phyloP scores from a whole-genome alignment of 2,113 vertebrate genomes.

The Prionailurus bengalensis region DNA sequence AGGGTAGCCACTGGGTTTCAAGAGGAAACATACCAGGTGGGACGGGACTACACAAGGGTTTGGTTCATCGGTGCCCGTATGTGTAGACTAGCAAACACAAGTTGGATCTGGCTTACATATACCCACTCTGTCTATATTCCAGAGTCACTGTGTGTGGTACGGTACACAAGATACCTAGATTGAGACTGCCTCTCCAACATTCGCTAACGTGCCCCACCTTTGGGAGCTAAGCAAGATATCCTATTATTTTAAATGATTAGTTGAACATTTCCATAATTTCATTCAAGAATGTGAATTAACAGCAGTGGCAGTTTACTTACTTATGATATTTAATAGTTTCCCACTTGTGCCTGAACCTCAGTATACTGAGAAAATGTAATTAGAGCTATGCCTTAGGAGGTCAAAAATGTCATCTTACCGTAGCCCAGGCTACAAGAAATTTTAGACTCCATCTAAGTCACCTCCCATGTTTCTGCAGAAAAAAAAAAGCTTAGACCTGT shows the following conservation, averaged over 20 bases:
- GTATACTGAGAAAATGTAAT: not conserved
- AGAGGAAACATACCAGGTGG: not conserved
- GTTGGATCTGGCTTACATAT: not conserved
- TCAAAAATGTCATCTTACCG: not conserved
- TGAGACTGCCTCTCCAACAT: not conserved
- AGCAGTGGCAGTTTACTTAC: not conserved
- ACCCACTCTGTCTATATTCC: not conserved
- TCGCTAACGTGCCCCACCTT: not conserved
- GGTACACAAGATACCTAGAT: not conserved
- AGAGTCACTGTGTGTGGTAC: not conserved
- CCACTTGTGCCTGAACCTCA: not conserved
- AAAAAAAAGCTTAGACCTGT: not conserved
- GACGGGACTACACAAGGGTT: not conserved
- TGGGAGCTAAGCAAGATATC: not conserved
- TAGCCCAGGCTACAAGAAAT: not conserved
- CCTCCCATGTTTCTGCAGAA: not conserved
- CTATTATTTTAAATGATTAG: not conserved
- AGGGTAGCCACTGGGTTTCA: not conserved
- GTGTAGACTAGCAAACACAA: not conserved
- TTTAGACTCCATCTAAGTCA: not conserved
- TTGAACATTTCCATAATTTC: not conserved
- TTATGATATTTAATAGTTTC: slow-evolving; percentile 7
- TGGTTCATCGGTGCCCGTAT: not conserved
- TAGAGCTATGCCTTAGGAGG: not conserved
- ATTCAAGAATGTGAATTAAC: not conserved